These are phyloP conservation scores for Tenthredo mesomela DNA, from an alignment of 2,888 invertebrate species.

Conservation along the genomic window DNA sequence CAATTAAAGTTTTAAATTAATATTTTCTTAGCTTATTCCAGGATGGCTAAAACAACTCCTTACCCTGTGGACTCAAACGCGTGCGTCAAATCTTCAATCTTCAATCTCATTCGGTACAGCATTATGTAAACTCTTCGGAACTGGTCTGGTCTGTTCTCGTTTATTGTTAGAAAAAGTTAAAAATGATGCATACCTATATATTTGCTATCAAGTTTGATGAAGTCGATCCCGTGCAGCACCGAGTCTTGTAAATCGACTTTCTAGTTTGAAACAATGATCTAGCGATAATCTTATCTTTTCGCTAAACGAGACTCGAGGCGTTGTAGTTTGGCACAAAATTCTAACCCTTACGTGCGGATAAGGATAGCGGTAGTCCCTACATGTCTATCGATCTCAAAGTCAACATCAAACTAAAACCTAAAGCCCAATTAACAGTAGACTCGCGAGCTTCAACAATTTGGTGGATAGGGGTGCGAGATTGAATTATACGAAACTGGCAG, in stretches of 20 bases:
- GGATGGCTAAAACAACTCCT: conserved; percentile 38
- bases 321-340: conserved; percentile 7
- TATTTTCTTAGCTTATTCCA: conserved; percentile 47
- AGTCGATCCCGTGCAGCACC: background rate
- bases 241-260: background rate
- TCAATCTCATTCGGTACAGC: conserved; percentile 29
- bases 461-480: conserved; percentile 34
- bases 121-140: background rate
- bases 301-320: background rate
- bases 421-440: conserved; percentile 38
- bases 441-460: conserved; percentile 14
- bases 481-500: conserved; percentile 39
- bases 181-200: background rate
- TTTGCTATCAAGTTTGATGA: no score
- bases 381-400: conserved; percentile 42
- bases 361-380: background rate
- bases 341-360: background rate
- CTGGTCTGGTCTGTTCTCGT: background rate
- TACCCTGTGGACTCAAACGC: conserved; percentile 20
- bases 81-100: conserved; percentile 36
- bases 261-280: conserved; percentile 23
- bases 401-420: conserved; percentile 40
- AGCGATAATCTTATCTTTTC: background rate
- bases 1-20: conserved; percentile 52
- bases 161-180: background rate